Evolutionary conservation across 2,888 invertebrate genomes (phyloP).

Genomic region (Microdon myrmicae): DNA sequence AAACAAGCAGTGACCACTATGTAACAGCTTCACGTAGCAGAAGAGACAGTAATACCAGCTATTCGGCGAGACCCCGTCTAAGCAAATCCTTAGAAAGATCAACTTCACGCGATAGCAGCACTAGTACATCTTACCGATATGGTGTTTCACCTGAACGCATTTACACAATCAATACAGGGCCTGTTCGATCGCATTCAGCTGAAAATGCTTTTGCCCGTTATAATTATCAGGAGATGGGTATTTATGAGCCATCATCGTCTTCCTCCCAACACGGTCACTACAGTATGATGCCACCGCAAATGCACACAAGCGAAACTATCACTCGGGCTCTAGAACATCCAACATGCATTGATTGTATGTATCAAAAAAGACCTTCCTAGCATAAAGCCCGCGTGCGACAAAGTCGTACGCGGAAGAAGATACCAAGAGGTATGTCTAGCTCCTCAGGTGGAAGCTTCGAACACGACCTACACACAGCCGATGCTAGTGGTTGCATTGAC

Average conservation of each 20-base stretch:
- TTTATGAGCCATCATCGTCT: constrained; percentile 71
- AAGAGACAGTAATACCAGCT: constrained; percentile 53
- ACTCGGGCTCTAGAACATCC: constrained; percentile 73
- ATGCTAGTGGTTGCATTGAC: constrained; percentile 64
- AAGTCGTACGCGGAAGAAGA: constrained; percentile 73
- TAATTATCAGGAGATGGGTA: constrained; percentile 55
- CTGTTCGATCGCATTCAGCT: constrained; percentile 65
- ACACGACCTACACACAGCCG: constrained; percentile 45
- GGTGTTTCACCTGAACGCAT: constrained; percentile 64
- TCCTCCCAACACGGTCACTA: constrained; percentile 57
- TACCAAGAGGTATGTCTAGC: constrained; percentile 63
- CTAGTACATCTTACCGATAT: constrained; percentile 60
- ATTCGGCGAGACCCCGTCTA: constrained; percentile 54
- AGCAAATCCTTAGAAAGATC: constrained; percentile 66
- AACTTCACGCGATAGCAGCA: constrained; percentile 64
- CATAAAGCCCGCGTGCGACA: constrained; percentile 72
- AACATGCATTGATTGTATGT: constrained; percentile 79
- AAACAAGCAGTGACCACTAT: constrained; percentile 64
- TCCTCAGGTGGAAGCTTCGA: constrained; percentile 54
- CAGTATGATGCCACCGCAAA: constrained; percentile 36
- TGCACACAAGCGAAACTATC: constrained; percentile 70
- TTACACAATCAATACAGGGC: constrained; percentile 61
- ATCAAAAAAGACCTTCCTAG: constrained; percentile 74
- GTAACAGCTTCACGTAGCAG: constrained; percentile 57
- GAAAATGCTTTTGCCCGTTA: constrained; percentile 65